Conservation (phyloP, 2,113 vertebrate genomes). For the Chaetodon auriga region DNA sequence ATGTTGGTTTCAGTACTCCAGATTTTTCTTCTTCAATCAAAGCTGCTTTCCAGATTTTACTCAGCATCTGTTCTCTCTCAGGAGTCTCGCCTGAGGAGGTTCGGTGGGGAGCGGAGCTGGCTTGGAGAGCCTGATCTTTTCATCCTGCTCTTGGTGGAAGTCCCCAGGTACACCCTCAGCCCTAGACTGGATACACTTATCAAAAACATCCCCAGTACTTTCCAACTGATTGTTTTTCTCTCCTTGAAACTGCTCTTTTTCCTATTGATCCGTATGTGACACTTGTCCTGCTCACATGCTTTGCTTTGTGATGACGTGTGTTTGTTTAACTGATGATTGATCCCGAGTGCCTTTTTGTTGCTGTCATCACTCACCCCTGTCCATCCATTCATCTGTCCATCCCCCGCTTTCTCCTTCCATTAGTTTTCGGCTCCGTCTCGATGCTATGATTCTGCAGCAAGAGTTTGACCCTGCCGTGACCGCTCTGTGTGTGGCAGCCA, state of each 20-base stretch:
- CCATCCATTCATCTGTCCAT: constrained; percentile 26
- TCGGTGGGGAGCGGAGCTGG: constrained; percentile 78
- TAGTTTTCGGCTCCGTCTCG: constrained; percentile 86
- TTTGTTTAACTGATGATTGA: constrained; percentile 68
- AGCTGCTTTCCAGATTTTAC: constrained; percentile 35
- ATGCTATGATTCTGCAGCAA: constrained; percentile 87
- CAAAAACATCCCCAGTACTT: not conserved
- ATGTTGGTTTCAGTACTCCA: constrained; percentile 29
- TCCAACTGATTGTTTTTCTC: not conserved
- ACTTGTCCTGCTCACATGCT: not conserved
- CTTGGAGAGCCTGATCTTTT: constrained; percentile 86
- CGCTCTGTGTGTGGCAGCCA: constrained; percentile 87
- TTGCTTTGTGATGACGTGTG: constrained; percentile 27
- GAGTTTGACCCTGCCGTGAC: constrained; percentile 88
- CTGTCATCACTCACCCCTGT: constrained; percentile 41
- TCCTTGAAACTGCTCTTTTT: not conserved
- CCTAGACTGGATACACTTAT: not conserved
- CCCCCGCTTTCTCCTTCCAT: constrained; percentile 43
- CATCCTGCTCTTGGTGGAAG: constrained; percentile 83
- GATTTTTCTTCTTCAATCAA: constrained; percentile 8
- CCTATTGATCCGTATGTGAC: not conserved
- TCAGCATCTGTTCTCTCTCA: constrained; percentile 66
- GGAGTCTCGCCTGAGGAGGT: constrained; percentile 82
- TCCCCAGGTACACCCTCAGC: constrained; percentile 79
- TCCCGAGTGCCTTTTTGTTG: constrained; percentile 52